Percentiles rank a stretch among this genome's conserved stretches.
Evolutionary conservation across 92 coral and sea anemone species (phyloP).

Genomic region (Paramuricea clavata): DNA sequence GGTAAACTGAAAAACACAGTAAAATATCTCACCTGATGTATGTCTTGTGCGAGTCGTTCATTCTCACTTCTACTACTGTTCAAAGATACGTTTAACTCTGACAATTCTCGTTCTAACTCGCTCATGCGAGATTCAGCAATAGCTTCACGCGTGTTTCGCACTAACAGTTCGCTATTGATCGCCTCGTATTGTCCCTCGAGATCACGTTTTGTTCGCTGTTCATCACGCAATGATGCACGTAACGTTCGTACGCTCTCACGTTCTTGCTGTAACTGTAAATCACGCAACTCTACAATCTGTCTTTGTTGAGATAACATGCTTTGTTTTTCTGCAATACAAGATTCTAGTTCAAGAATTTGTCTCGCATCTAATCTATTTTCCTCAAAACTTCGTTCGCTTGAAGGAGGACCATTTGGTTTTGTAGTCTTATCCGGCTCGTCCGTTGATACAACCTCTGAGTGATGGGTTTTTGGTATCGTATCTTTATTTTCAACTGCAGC

Average conservation of each 20-base stretch:
- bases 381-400: constrained; percentile 23
- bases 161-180: background rate
- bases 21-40: background rate
- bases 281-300: constrained; percentile 14
- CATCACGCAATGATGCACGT: constrained; percentile 20
- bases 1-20: background rate
- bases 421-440: background rate
- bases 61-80: constrained; percentile 64
- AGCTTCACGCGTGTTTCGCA: constrained; percentile 1
- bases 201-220: constrained; percentile 17
- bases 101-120: constrained; percentile 7
- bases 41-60: background rate
- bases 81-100: constrained; percentile 64
- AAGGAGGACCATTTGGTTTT: background rate
- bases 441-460: background rate
- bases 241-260: constrained; percentile 10
- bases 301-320: constrained; percentile 22
- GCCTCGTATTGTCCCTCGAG: constrained; percentile 17
- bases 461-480: background rate
- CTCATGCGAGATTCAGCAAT: background rate
- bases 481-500: background rate
- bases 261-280: constrained; percentile 31
- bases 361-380: constrained; percentile 10
- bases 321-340: background rate
- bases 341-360: constrained; percentile 1